Percentiles rank a stretch among this genome's conserved stretches.
These are phyloP conservation scores for Emys orbicularis DNA, from an alignment of 2,797 vertebrate species.

Conservation along the genomic window DNA sequence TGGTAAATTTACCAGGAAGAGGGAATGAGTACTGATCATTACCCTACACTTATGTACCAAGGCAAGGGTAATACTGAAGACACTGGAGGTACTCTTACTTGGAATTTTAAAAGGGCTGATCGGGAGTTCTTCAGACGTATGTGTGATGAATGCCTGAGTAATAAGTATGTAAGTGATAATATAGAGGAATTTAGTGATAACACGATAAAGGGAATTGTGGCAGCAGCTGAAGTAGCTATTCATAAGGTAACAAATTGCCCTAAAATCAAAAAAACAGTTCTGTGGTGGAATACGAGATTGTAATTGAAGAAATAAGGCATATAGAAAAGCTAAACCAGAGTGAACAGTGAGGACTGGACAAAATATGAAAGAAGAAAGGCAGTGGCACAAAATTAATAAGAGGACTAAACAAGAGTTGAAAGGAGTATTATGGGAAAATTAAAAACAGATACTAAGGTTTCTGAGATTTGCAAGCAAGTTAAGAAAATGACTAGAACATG, in stretches of 20 bases:
- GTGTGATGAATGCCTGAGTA: background rate
- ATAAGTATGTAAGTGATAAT: background rate
- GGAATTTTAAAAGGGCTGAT: background rate
- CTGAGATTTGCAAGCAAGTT: background rate
- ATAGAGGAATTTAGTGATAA: background rate
- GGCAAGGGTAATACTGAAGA: background rate
- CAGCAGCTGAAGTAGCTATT: background rate
- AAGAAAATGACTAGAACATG: background rate
- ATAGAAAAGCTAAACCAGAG: background rate
- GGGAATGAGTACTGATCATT: background rate
- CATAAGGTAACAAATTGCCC: background rate
- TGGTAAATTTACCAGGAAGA: background rate
- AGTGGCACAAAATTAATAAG: background rate
- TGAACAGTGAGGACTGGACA: background rate
- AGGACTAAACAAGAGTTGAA: background rate
- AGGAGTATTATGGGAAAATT: background rate
- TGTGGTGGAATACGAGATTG: background rate
- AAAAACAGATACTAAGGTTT: background rate
- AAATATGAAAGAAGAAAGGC: background rate
- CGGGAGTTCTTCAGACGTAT: background rate
- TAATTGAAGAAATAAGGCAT: background rate
- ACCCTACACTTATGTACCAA: background rate
- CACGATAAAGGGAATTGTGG: background rate
- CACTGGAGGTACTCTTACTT: background rate
- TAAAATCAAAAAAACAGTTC: background rate